phyloP scores from a whole-genome alignment of 2,888 invertebrate genomes.

The Branchinecta sandiegonensis region DNA sequence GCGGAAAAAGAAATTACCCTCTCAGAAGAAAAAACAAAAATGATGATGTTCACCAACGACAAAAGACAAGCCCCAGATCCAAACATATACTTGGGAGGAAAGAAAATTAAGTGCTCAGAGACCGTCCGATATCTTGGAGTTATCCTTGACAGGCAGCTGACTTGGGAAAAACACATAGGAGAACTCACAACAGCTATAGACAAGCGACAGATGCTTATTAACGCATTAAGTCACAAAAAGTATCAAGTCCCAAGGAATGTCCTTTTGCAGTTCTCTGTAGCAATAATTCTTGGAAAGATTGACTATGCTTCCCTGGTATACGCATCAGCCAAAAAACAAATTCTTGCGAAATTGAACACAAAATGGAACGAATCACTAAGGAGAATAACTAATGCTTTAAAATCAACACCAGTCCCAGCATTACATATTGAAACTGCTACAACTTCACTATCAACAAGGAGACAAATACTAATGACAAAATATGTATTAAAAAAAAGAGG shows the following conservation, averaged over 20 bases:
- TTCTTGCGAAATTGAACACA: background rate
- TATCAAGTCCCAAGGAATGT: background rate
- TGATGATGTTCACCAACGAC: constrained; percentile 7
- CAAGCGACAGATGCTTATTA: background rate
- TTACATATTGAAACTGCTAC: background rate
- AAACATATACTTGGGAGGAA: background rate
- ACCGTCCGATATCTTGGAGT: background rate
- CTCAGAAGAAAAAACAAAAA: constrained; percentile 1
- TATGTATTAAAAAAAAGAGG: no score
- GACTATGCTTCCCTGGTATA: background rate
- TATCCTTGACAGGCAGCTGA: no score
- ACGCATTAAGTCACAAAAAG: background rate
- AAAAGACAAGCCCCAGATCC: constrained; percentile 8
- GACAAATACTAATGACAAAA: no score
- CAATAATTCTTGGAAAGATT: background rate
- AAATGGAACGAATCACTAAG: background rate
- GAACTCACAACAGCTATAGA: no score
- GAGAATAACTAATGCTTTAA: no score
- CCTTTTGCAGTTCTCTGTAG: background rate
- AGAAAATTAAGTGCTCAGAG: background rate
- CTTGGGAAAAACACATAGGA: no score
- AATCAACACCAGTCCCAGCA: background rate
- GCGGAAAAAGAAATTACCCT: constrained; percentile 1
- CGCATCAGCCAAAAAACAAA: background rate
- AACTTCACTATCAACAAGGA: no score